phyloP scores from a whole-genome alignment of 2,113 vertebrate species.

The Elephantulus edwardii region DNA sequence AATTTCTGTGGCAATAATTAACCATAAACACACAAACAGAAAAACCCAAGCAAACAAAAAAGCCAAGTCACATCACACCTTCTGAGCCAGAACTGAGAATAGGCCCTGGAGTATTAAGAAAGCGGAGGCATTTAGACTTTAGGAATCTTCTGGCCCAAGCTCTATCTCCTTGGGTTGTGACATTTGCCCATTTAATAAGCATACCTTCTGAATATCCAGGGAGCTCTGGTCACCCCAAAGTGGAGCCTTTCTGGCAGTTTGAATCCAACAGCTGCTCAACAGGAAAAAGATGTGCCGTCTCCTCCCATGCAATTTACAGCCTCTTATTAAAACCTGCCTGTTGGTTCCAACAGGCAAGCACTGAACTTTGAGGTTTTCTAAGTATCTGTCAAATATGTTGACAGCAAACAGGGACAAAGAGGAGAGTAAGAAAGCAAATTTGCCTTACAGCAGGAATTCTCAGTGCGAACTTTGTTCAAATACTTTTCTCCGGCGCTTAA shows the following conservation, averaged over 20 bases:
- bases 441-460: neutral
- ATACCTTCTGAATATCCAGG: no score
- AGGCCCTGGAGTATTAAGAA: neutral
- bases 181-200: constrained; percentile 11
- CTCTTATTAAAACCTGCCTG: no score
- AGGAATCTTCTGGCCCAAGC: neutral
- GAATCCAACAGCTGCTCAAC: no score
- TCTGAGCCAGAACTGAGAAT: neutral
- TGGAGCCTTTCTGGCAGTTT: no score
- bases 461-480: neutral
- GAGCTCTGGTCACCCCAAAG: no score
- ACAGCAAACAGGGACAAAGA: neutral
- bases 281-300: no score
- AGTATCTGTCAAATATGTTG: neutral
- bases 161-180: neutral
- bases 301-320: no score
- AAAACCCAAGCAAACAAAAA: neutral
- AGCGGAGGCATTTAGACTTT: neutral
- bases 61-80: neutral
- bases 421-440: neutral
- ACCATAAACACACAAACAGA: neutral
- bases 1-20: neutral
- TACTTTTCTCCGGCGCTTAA: neutral
- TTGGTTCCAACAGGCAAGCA: no score
- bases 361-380: no score